Conservation (phyloP, 30 jellyfish, hydroid and myxozoan species). For the Aurelia aurita complex sp. Pacific region DNA sequence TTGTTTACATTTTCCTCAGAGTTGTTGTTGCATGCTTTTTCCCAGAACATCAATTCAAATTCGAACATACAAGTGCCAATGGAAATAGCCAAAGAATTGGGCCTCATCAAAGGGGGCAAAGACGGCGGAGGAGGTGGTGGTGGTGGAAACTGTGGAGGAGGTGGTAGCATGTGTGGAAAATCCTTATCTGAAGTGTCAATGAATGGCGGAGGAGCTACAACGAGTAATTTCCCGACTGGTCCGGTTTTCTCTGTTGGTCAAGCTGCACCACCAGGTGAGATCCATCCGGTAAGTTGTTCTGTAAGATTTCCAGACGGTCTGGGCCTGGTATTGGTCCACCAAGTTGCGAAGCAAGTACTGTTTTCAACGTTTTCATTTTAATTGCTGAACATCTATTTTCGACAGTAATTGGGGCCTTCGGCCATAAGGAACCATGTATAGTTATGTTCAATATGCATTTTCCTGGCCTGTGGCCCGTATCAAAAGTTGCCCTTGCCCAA, state of each 20-base stretch:
- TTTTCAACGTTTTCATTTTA: too few relatives aligned
- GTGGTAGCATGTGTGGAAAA: constrained; percentile 71
- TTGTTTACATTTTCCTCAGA: too few relatives aligned
- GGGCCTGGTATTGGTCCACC: too few relatives aligned
- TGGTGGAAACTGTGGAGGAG: constrained; percentile 76
- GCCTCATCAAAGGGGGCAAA: constrained; percentile 82
- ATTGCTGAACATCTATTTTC: too few relatives aligned
- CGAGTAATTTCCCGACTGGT: constrained; percentile 83
- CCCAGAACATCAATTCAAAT: constrained; percentile 93
- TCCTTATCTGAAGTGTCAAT: constrained; percentile 87
- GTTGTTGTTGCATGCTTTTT: background rate
- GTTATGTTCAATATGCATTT: too few relatives aligned
- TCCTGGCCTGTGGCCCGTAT: too few relatives aligned
- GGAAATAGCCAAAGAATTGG: constrained; percentile 95
- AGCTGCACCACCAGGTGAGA: constrained; percentile 95
- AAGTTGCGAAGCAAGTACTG: too few relatives aligned
- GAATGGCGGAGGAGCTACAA: constrained; percentile 90
- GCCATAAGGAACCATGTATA: too few relatives aligned
- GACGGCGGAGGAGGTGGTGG: constrained; percentile 84
- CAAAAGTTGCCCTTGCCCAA: too few relatives aligned
- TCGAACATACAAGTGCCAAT: constrained; percentile 98
- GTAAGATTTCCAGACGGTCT: too few relatives aligned
- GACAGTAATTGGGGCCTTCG: too few relatives aligned
- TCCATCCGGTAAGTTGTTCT: constrained; percentile 83
- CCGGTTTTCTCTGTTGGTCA: constrained; percentile 99